These are phyloP conservation scores for Philereme transversata DNA, from an alignment of 2,888 invertebrate species.

Conservation along the genomic window DNA sequence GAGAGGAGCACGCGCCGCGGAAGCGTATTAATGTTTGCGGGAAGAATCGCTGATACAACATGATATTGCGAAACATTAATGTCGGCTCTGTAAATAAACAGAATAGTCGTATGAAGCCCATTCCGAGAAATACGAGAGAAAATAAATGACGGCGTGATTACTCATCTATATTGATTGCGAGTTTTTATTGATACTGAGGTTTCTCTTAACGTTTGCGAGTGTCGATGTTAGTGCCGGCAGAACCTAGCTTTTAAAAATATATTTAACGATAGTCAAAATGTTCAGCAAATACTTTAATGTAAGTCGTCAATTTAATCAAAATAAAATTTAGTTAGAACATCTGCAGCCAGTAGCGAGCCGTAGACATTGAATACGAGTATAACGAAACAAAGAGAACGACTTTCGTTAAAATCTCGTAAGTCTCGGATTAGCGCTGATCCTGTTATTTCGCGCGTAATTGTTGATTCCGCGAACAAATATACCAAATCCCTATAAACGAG, in stretches of 20 bases:
- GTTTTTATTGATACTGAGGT: too few relatives aligned
- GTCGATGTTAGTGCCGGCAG: too few relatives aligned
- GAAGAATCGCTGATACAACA: slow-evolving; percentile 15
- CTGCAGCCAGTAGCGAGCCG: not conserved
- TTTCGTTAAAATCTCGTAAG: not conserved
- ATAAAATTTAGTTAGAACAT: too few relatives aligned
- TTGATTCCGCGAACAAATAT: slow-evolving; percentile 22
- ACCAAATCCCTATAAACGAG: slow-evolving; percentile 23
- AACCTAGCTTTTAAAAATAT: too few relatives aligned
- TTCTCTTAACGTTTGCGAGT: too few relatives aligned
- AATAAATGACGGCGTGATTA: too few relatives aligned
- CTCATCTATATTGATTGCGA: too few relatives aligned
- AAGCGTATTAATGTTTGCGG: slow-evolving; percentile 8
- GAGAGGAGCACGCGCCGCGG: not conserved
- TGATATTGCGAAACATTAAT: slow-evolving; percentile 19
- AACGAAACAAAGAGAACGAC: not conserved
- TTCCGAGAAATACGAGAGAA: too few relatives aligned
- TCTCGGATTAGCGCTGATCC: slow-evolving; percentile 3
- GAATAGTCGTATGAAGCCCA: too few relatives aligned
- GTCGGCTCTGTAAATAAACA: slow-evolving; percentile 12
- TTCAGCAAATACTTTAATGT: too few relatives aligned
- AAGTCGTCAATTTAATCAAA: too few relatives aligned
- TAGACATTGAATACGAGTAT: not conserved
- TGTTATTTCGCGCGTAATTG: slow-evolving; percentile 12
- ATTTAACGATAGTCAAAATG: too few relatives aligned